Conservation (phyloP, 2,797 vertebrate genomes). For the Ctenopoma multispine region DNA sequence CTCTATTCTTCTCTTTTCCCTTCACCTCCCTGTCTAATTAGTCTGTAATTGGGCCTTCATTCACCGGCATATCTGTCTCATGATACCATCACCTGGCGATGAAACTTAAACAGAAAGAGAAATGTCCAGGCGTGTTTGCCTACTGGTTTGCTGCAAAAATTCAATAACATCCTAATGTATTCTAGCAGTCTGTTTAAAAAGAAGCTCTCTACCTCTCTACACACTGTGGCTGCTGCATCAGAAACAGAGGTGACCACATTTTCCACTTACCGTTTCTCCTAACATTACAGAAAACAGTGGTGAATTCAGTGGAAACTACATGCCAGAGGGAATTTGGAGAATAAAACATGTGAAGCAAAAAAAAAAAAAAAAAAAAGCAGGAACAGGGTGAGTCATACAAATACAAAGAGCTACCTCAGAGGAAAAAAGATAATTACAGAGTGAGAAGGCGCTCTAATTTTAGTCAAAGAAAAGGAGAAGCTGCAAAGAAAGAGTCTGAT, state of each 20-base stretch:
- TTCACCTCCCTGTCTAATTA: constrained; percentile 46
- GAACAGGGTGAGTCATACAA: constrained; percentile 36
- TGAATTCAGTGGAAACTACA: constrained; percentile 8
- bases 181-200: constrained; percentile 5
- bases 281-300: not conserved
- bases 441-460: constrained; percentile 3
- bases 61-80: constrained; percentile 38
- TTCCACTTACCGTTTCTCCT: constrained; percentile 11
- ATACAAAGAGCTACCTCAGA: constrained; percentile 9
- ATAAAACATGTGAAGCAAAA: constrained; percentile 9
- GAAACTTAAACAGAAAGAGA: constrained; percentile 16
- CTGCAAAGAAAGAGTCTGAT: not conserved
- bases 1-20: constrained; percentile 33
- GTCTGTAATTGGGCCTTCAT: constrained; percentile 47
- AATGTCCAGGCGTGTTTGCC: not conserved
- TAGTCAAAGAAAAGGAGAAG: not conserved
- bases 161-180: not conserved
- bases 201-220: not conserved
- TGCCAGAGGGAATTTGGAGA: constrained; percentile 21
- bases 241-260: not conserved
- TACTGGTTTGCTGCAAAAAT: constrained; percentile 11
- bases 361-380: constrained; percentile 16
- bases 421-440: constrained; percentile 27
- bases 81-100: constrained; percentile 27
- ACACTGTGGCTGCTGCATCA: not conserved